Base-by-base conservation (phyloP, 2,888 invertebrate species). In the Xiphydria camelus region DNA sequence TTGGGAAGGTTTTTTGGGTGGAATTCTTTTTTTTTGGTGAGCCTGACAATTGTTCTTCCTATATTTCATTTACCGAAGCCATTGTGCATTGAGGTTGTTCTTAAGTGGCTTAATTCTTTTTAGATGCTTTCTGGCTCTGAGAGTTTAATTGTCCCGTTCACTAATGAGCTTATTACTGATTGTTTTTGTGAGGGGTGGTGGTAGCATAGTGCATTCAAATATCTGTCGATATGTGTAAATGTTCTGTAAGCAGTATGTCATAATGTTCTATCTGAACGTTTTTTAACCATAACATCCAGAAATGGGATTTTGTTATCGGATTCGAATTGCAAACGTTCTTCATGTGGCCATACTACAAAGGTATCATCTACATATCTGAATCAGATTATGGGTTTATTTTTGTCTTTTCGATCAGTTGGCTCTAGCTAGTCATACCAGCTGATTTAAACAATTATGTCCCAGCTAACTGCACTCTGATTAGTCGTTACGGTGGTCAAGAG, bases 321-420 rank as follows among this genome's bases (percentile, higher is more conserved):
- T 49, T 62, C 57, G 6, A 29, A 37, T 35, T 58, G 50, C 35
- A 51, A 50, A 1, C 55, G 59, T 22, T 46, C 49, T 4, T 58
- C 55, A 34, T 59, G 55, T 22, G 47, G 53, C 35, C 55, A 51
- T 5, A 51, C 55, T 18, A 57, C 31, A 25, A 50, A 47, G 10
- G 39, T 53, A 22, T 61, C 57, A 25, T 62, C 54, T 1, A 59
- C 53, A 21, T 58, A 56, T 21, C 55, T 15, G 1, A 46, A 41
- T 22, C 41, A 57, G 14, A 32, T 15, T n/a, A 23, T 19, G 1
- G 48, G 51, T 41, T 41, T 35, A 3, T n/a, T n/a, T n/a, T n/a
- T n/a, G n/a, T n/a, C n/a, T n/a, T n/a, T n/a, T n/a, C n/a, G n/a
- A n/a, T n/a, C n/a, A n/a, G n/a, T n/a, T n/a, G n/a, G n/a, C n/a